Percentiles rank a stretch among this genome's conserved stretches.
phyloP scores from a whole-genome alignment of 2,113 vertebrate species.

The Atractosteus spatula region DNA sequence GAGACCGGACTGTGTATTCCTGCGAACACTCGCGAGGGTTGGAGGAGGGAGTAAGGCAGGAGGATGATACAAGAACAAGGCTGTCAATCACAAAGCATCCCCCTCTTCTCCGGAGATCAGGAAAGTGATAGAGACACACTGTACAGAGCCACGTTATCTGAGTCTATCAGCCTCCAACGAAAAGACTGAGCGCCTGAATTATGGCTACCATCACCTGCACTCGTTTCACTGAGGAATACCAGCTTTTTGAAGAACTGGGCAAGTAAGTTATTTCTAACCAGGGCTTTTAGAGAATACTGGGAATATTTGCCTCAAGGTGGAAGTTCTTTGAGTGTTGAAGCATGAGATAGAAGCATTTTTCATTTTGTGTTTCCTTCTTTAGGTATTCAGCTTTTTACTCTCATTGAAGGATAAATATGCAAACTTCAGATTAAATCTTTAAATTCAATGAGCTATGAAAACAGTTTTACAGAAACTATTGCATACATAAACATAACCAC shows the following conservation, averaged over 20 bases:
- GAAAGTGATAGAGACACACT: conserved; percentile 31
- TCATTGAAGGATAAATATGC: background rate
- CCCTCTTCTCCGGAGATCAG: conserved; percentile 48
- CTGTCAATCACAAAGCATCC: conserved; percentile 70
- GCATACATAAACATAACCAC: too few species aligned
- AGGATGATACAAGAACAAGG: conserved; percentile 39
- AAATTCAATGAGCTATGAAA: background rate
- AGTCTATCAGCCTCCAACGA: conserved; percentile 26
- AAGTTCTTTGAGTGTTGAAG: background rate
- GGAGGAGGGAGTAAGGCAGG: conserved; percentile 56
- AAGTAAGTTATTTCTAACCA: conserved; percentile 72
- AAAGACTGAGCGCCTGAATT: conserved; percentile 29
- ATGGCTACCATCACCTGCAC: conserved; percentile 91
- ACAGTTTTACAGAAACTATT: too few species aligned
- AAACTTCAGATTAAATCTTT: background rate
- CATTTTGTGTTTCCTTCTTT: background rate
- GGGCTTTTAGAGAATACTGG: background rate
- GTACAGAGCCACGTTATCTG: conserved; percentile 22
- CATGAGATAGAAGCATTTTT: background rate
- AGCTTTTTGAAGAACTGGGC: conserved; percentile 89
- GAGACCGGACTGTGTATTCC: conserved; percentile 77
- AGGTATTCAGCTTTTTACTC: background rate
- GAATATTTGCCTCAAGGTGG: background rate
- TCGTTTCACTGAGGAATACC: conserved; percentile 87
- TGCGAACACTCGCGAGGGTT: conserved; percentile 75